A percentile compares a stretch with the other conserved stretches of the same genome.
These are phyloP conservation scores for Sarcophaga subvicina DNA, from an alignment of 2,888 invertebrate genomes.

Conservation along the genomic window DNA sequence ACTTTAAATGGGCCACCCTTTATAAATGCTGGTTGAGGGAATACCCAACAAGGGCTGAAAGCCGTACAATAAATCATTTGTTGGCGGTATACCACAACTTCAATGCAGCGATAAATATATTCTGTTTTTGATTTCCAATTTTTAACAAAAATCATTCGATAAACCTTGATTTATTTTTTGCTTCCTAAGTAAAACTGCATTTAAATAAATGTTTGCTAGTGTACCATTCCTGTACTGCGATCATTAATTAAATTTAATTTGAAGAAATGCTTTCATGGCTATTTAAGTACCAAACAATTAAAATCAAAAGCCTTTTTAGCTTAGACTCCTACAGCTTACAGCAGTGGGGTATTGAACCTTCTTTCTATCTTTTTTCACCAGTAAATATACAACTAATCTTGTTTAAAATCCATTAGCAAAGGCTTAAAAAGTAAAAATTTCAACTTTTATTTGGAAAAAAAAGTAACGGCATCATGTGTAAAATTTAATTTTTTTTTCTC, in stretches of 20 bases:
- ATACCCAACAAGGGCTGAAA: too few species aligned
- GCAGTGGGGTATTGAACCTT: not conserved
- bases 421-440: not conserved
- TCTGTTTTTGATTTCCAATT: too few species aligned
- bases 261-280: not conserved
- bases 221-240: too few species aligned
- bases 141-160: too few species aligned
- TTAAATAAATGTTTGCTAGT: not conserved
- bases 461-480: constrained; percentile 47
- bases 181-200: not conserved
- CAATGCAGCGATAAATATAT: too few species aligned
- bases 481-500: constrained; percentile 22
- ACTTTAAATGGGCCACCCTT: too few species aligned
- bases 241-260: too few species aligned
- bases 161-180: too few species aligned
- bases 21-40: too few species aligned
- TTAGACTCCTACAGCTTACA: not conserved
- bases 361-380: not conserved
- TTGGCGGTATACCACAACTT: too few species aligned
- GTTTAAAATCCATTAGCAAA: too few species aligned
- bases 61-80: too few species aligned
- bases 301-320: not conserved
- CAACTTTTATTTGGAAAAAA: not conserved
- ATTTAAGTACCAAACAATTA: not conserved
- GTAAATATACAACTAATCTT: not conserved